Evolutionary conservation across 2,888 invertebrate genomes (phyloP), one percentile per base, ranked within the genome.

Genomic region (Nesidiocoris tenuis): DNA sequence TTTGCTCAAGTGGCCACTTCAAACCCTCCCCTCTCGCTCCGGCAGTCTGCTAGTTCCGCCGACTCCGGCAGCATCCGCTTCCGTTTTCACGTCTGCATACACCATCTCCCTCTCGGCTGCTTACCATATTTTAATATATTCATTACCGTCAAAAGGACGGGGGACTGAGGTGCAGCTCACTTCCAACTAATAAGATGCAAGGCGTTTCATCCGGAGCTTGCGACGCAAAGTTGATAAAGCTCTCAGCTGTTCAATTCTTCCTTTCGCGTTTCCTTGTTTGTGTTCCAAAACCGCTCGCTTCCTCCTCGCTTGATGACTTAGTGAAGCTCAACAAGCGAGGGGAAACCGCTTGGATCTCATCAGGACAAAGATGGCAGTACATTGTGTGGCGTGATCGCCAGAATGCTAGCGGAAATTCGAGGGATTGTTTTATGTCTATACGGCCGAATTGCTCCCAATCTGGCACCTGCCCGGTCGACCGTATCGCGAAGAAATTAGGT

Each of bases 1-100:
- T 65, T 65, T 65, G 65, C 39, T 19, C 39, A 12, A 39, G 39
- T 39, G 39, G 39, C 39, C 39, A 39, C 39, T 39, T 39, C 39
- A 39, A 39, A 39, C 39, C 39, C 12, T 39, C 39, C 39, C 3
- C 3, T n/a, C n/a, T n/a, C n/a, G n/a, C n/a, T 12, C 12, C 39
- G 12, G 39, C 39, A 39, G 12, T 39, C 39, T 39, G 39, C 3
- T 39, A 39, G 39, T 39, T 39, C 39, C 39, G n/a, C n/a, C n/a
- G n/a, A n/a, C n/a, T n/a, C n/a, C n/a, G n/a, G n/a, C n/a, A 39
- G 39, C 39, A 7, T 39, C 39, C 39, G 39, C 39, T 3, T 39
- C 12, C 39, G 12, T 3, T 39, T 3, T 39, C 39, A 7, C 39
- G 12, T 39, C 39, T 39, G 3, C 12, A 12, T 39, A 39, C 39